Evolutionary conservation across 2,113 vertebrate species (phyloP), one percentile per base, ranked within the genome.

Genomic region (Charina bottae): DNA sequence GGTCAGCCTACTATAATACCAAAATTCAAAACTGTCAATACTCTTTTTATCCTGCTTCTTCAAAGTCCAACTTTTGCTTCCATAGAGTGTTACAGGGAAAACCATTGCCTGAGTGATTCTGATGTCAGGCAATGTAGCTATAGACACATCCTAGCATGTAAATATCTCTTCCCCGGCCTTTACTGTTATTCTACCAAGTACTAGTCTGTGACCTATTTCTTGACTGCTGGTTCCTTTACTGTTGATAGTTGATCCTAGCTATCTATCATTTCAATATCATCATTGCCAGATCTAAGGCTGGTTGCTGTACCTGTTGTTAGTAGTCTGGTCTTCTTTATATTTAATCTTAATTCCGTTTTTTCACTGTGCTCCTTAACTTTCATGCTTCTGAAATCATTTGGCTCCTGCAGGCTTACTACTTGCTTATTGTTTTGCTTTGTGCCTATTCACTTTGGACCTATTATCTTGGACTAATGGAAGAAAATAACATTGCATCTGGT

Each of bases 341-440:
- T 78, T 78, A 37, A 78, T 78, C 8, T 78, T 78, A 21, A 78
- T 37, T 13, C 33, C 5, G 42, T 78, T 78, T 78, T 37, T 78
- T 78, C 33, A 78, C 15, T 21, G 17, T 37, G 6, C 6, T 78
- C 33, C 33, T 78, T 8, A 37, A 21, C 19, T 78, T 78, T 78
- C 15, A 78, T 78, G 2, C 19, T 37, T 37, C 37, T 78, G 1
- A 78, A 78, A 78, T 78, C 10, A 93, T 37, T 92, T 89, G 78
- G 11, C 88, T 85, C 5, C 49, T 87, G 21, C 59, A 46, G 21
- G 12, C 19, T 85, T 93, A 21, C 93, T 87, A 84, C n/a, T 68
- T 56, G n/a, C 37, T 26, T 78, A 78, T 78, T 42, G 33, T 78
- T 78, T 78, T 78, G 42, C 72, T 78, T 78, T 21, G 33, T 42